Evolutionary conservation across 2,113 vertebrate genomes (phyloP).

Genomic region (western clawed frog (Xenopus tropicalis)): DNA sequence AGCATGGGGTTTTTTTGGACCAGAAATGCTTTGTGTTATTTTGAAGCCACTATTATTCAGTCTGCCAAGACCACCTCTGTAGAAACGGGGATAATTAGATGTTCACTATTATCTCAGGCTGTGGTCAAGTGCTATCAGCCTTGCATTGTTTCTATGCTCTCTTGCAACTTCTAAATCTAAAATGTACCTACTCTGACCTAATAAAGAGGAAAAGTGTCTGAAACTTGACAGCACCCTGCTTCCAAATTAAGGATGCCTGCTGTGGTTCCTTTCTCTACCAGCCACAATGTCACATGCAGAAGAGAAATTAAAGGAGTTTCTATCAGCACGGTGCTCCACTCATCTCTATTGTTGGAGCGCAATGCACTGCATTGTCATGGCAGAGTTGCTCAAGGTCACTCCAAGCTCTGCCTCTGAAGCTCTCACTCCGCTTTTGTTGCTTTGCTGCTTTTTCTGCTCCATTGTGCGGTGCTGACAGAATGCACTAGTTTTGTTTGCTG

Average conservation of each 20-base stretch:
- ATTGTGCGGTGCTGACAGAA: neutral
- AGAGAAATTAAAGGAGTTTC: slow-evolving; percentile 18
- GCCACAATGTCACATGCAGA: neutral
- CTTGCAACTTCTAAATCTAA: slow-evolving; percentile 2
- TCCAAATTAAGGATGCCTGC: slow-evolving; percentile 9
- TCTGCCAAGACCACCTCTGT: too few relatives aligned
- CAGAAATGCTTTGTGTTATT: too few relatives aligned
- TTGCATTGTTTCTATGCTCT: slow-evolving; percentile 8
- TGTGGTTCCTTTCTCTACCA: neutral
- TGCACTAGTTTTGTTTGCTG: too few relatives aligned
- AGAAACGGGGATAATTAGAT: slow-evolving; percentile 1
- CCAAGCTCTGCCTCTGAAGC: neutral
- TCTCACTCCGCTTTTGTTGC: neutral
- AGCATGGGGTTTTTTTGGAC: too few relatives aligned
- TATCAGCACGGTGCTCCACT: neutral
- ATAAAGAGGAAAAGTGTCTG: slow-evolving; percentile 11
- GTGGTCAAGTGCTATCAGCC: slow-evolving; percentile 4
- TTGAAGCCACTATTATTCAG: too few relatives aligned
- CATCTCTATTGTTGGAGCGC: slow-evolving; percentile 9
- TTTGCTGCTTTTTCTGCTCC: neutral
- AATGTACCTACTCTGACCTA: neutral
- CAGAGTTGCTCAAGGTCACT: slow-evolving; percentile 13
- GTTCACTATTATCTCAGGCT: neutral
- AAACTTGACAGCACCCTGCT: slow-evolving; percentile 16
- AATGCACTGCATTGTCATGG: neutral